These are phyloP conservation scores for Dermochelys coriacea DNA, from an alignment of 2,797 vertebrate species.

Conservation along the genomic window DNA sequence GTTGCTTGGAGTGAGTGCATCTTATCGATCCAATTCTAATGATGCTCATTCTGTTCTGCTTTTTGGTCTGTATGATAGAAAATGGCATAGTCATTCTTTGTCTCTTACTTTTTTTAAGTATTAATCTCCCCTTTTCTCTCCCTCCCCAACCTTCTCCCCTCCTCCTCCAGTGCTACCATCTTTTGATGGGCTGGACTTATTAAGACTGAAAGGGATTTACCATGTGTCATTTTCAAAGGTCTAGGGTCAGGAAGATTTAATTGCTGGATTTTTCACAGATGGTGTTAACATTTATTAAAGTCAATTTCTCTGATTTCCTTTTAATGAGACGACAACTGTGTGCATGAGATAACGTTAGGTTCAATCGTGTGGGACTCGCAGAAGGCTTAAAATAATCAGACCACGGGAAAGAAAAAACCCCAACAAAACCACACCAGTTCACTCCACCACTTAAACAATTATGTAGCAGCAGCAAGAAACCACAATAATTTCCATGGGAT, in stretches of 20 bases:
- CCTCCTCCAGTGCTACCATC: not conserved
- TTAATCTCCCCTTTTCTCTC: not conserved
- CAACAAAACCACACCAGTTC: conserved; percentile 59
- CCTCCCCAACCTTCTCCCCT: not conserved
- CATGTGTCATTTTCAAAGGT: conserved; percentile 65
- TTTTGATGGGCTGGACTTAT: conserved; percentile 32
- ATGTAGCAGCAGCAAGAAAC: conserved; percentile 70
- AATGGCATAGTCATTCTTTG: not conserved
- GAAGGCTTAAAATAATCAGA: conserved; percentile 88
- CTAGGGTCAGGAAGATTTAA: conserved; percentile 80
- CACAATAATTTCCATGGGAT: not conserved
- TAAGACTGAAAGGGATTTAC: conserved; percentile 72
- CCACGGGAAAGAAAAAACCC: conserved; percentile 31
- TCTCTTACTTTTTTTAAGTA: not conserved
- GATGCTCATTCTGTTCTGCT: not conserved
- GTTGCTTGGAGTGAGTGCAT: accelerated
- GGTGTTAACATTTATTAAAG: conserved; percentile 92
- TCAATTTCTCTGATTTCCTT: conserved; percentile 91
- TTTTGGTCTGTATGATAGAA: not conserved
- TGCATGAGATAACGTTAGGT: conserved; percentile 87
- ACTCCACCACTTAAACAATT: conserved; percentile 81
- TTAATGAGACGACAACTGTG: conserved; percentile 93
- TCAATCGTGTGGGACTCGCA: conserved; percentile 83
- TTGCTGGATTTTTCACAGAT: conserved; percentile 80
- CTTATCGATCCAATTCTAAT: not conserved